phyloP scores from a whole-genome alignment of 2,888 invertebrate genomes.

The Drosophila hamatofila region DNA sequence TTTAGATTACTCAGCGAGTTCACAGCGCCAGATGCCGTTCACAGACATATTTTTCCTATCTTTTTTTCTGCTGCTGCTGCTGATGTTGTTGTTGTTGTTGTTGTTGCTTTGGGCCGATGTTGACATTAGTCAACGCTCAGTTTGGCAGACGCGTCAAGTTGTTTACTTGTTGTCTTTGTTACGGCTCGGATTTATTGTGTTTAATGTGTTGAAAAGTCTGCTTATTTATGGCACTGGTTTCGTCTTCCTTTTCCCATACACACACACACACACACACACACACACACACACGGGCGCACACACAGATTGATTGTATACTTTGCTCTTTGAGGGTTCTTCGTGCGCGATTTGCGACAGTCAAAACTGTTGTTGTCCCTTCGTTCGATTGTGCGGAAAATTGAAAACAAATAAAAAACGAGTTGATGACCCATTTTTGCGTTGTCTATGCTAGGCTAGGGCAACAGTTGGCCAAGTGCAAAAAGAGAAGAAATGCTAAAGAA shows the following conservation, averaged over 20 bases:
- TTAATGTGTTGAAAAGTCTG: slow-evolving; percentile 81
- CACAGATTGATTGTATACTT: slow-evolving; percentile 2
- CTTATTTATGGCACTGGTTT: slow-evolving; percentile 70
- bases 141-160: slow-evolving; percentile 69
- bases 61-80: slow-evolving; percentile 25
- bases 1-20: slow-evolving; percentile 58
- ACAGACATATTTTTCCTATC: slow-evolving; percentile 18
- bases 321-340: slow-evolving; percentile 5
- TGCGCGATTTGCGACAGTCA: slow-evolving; percentile 18
- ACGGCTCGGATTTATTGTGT: slow-evolving; percentile 74
- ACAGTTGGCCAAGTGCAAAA: slow-evolving; percentile 26
- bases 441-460: slow-evolving; percentile 1
- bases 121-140: slow-evolving; percentile 65
- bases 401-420: slow-evolving; percentile 36
- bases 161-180: slow-evolving; percentile 64
- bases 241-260: background rate
- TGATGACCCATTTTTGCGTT: slow-evolving; percentile 15
- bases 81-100: slow-evolving; percentile 26
- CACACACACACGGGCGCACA: background rate
- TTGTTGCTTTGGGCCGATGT: slow-evolving; percentile 49
- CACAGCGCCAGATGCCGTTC: slow-evolving; percentile 48
- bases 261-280: background rate
- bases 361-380: slow-evolving; percentile 57
- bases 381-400: slow-evolving; percentile 77
- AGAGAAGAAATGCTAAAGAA: slow-evolving; percentile 23